Evolutionary conservation across 2,888 invertebrate genomes (phyloP).

Genomic region (Scelioninae gen. 2): DNA sequence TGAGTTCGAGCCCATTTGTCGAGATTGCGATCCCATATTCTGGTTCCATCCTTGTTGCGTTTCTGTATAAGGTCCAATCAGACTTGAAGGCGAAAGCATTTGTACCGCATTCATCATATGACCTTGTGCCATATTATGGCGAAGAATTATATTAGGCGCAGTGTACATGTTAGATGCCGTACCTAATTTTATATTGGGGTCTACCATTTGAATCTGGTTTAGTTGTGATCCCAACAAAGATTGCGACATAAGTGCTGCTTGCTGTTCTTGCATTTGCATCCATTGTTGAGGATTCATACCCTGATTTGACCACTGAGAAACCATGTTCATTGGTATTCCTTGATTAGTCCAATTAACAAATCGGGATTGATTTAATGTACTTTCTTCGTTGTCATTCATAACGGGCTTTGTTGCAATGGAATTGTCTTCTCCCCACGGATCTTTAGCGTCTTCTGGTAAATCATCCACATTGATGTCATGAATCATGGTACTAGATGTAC

Average conservation of each 20-base stretch:
- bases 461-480: conserved; percentile 66
- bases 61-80: conserved; percentile 8
- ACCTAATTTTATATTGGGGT: conserved; percentile 10
- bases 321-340: neutral
- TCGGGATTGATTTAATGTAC: neutral
- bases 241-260: neutral
- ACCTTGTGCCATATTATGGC: conserved; percentile 13
- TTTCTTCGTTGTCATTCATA: neutral
- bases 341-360: conserved; percentile 16
- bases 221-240: conserved; percentile 9
- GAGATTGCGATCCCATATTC: conserved; percentile 7
- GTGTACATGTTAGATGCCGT: neutral
- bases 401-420: conserved; percentile 2
- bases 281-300: conserved; percentile 11
- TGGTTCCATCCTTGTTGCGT: conserved; percentile 19
- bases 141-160: conserved; percentile 6
- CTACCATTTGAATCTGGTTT: conserved; percentile 1
- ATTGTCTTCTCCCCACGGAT: conserved; percentile 73
- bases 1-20: neutral
- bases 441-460: conserved; percentile 72
- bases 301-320: conserved; percentile 25
- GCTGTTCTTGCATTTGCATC: conserved; percentile 14
- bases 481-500: conserved; percentile 52
- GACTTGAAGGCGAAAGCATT: conserved; percentile 3
- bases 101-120: conserved; percentile 18